These are phyloP conservation scores for Drosophila repletoides DNA, from an alignment of 1,140 invertebrate genomes.

Conservation along the genomic window DNA sequence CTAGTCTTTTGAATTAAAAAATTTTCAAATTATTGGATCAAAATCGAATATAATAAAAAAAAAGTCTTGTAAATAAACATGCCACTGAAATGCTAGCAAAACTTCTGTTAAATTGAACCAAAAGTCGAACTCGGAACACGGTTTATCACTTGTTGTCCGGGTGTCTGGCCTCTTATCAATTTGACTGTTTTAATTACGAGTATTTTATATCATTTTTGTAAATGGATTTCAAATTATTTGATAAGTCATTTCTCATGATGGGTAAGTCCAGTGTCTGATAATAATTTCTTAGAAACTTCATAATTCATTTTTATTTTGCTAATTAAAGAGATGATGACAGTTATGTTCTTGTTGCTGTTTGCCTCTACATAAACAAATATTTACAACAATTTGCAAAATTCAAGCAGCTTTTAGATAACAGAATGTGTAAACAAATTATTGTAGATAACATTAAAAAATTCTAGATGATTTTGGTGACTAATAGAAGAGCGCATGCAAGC, in stretches of 20 bases:
- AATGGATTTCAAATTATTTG: slow-evolving; percentile 10
- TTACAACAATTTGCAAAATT: slow-evolving; percentile 34
- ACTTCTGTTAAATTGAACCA: not conserved
- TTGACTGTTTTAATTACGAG: not conserved
- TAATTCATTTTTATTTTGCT: slow-evolving; percentile 3
- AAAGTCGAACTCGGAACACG: not conserved
- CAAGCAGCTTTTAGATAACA: slow-evolving; percentile 22
- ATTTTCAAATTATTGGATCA: too few species aligned
- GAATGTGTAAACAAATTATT: slow-evolving; percentile 15
- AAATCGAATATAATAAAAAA: not conserved
- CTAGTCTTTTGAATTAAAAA: too few species aligned
- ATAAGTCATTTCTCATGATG: slow-evolving; percentile 8
- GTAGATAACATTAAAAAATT: slow-evolving; percentile 20
- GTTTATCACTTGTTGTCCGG: too few species aligned
- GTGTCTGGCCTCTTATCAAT: too few species aligned
- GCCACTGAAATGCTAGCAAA: not conserved
- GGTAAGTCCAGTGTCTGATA: slow-evolving; percentile 1
- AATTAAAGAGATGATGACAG: slow-evolving; percentile 22
- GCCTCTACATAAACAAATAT: slow-evolving; percentile 32
- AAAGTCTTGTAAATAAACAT: not conserved
- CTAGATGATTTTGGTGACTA: slow-evolving; percentile 20
- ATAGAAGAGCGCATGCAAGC: slow-evolving; percentile 7
- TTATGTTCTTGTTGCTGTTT: slow-evolving; percentile 17
- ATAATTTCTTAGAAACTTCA: slow-evolving; percentile 12
- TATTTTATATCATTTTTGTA: not conserved